These are phyloP conservation scores for Montipora capitata DNA, from an alignment of 92 coral and sea anemone species.

Conservation along the genomic window DNA sequence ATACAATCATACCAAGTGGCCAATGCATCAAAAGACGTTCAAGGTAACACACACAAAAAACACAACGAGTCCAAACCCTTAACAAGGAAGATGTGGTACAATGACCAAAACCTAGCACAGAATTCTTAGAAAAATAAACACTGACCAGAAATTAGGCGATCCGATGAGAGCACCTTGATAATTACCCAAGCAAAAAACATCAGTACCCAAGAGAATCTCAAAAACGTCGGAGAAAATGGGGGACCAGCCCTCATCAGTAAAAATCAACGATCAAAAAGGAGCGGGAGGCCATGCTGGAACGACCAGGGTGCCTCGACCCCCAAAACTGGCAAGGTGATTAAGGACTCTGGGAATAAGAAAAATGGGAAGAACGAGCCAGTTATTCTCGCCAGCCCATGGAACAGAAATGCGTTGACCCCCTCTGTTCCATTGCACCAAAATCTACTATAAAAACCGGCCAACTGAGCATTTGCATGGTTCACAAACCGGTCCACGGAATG, in stretches of 20 bases:
- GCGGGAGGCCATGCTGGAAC: constrained; percentile 37
- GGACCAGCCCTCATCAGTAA: constrained; percentile 18
- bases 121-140: no score
- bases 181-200: constrained; percentile 5
- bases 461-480: constrained; percentile 49
- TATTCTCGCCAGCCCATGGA: constrained; percentile 64
- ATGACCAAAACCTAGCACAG: no score
- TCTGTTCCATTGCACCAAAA: constrained; percentile 63
- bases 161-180: background rate
- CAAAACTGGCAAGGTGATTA: background rate
- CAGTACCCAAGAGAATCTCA: constrained; percentile 26
- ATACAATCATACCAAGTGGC: no score
- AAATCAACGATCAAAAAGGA: constrained; percentile 16
- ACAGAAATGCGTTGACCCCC: constrained; percentile 63
- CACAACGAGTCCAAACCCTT: no score
- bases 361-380: constrained; percentile 71
- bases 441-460: constrained; percentile 41
- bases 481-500: constrained; percentile 45
- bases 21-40: no score
- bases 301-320: constrained; percentile 17
- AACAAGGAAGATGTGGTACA: no score
- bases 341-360: constrained; percentile 44
- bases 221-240: constrained; percentile 14
- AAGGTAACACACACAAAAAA: no score
- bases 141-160: background rate